A percentile compares a stretch with the other conserved stretches of the same genome.
phyloP scores from a whole-genome alignment of 2,113 vertebrate genomes.

The Thomomys bottae region DNA sequence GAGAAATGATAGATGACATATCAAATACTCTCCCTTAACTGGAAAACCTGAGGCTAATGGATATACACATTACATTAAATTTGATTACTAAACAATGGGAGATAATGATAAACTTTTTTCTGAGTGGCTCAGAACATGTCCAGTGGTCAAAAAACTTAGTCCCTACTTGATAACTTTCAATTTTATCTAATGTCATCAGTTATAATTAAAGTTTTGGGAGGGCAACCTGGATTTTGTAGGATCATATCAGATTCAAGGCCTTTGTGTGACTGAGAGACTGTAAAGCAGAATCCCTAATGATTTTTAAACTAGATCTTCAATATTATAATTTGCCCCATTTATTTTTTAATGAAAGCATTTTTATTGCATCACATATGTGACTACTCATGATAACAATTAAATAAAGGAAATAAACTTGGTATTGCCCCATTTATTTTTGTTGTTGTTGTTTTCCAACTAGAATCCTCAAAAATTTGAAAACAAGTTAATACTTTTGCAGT shows the following conservation, averaged over 20 bases:
- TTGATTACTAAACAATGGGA: not conserved
- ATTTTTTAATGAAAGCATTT: too few species aligned
- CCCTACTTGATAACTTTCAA: not conserved
- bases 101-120: not conserved
- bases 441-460: not conserved
- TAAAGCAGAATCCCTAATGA: not conserved
- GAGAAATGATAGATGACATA: slow-evolving; percentile 23
- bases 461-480: slow-evolving; percentile 29
- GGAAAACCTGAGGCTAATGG: not conserved
- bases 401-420: too few species aligned
- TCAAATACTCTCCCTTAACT: not conserved
- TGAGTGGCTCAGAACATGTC: not conserved
- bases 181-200: not conserved
- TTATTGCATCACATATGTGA: too few species aligned
- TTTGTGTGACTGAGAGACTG: not conserved
- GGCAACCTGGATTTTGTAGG: not conserved
- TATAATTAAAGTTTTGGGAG: not conserved
- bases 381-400: too few species aligned
- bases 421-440: slow-evolving; percentile 23
- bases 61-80: not conserved
- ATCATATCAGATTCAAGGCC: not conserved
- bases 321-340: too few species aligned
- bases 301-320: not conserved
- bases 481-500: not conserved
- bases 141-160: not conserved